Evolutionary conservation across 2,797 vertebrate species (phyloP), one percentile per base, ranked within the genome.

Genomic region (Clamator glandarius): DNA sequence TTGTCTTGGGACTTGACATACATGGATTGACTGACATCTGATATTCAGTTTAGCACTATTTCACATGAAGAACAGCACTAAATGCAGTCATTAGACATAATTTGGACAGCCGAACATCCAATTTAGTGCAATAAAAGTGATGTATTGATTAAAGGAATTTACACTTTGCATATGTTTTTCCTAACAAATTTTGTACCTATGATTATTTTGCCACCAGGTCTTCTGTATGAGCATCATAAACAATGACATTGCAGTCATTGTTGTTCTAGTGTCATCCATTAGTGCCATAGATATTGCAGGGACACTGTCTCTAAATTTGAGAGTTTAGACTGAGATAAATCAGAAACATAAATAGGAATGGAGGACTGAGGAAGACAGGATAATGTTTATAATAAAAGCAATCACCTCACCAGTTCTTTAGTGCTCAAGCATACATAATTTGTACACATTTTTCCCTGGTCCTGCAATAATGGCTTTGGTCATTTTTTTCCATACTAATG

Each of bases 141-240:
- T 46, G 10, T 21, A 84, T 26, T 67, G 36, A 55, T 61, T 67
- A 69, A 88, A 76, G 7, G 23, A 35, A 67, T 84, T 52, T 67
- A 46, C 12, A 55, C 70, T 81, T 76, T 89, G 19, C 0, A 0
- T 68, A 12, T 28, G 12, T 50, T 41, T 67, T 8, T 33, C 21
- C 28, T 51, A 61, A 76, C 7, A 67, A 25, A 84, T 89, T 96
- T 95, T 93, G 63, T 87, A 82, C 61, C 54, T 93, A 28, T 63
- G 81, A 69, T 82, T 90, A 88, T 23, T 82, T 93, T 94, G 42
- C 80, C 90, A 85, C 29, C 17, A 86, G 76, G 29, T 84, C 51
- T 86, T 83, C 52, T 72, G 76, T 28, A 46, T 46, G 8, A 90
- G 5, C 18, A 11, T 31, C 79, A 35, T 17, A 36, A 74, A 26